phyloP scores from a whole-genome alignment of 2,888 invertebrate genomes.

The Psococerastis gibbosa region DNA sequence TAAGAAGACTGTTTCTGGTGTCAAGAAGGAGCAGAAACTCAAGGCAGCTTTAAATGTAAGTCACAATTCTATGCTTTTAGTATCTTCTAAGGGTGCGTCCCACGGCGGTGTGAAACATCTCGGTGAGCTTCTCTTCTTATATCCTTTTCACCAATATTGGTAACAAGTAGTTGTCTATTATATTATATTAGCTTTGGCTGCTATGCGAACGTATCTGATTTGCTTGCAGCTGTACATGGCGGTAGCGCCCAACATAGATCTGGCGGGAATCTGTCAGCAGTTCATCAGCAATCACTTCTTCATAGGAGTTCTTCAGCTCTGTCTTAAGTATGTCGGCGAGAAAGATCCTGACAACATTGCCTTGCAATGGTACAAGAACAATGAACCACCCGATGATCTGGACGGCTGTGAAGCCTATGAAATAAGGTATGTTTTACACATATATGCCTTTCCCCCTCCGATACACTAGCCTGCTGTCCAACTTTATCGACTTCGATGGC shows the following conservation, averaged over 20 bases:
- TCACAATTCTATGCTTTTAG: too few species aligned
- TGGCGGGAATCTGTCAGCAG: slow-evolving; percentile 68
- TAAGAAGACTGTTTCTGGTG: slow-evolving; percentile 47
- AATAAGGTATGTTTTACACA: slow-evolving; percentile 38
- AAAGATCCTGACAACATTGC: slow-evolving; percentile 81
- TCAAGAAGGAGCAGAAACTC: slow-evolving; percentile 53
- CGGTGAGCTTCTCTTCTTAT: too few species aligned
- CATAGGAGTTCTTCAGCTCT: slow-evolving; percentile 74
- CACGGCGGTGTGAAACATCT: too few species aligned
- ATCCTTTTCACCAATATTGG: too few species aligned
- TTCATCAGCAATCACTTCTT: slow-evolving; percentile 65
- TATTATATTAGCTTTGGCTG: too few species aligned
- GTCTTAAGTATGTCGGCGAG: slow-evolving; percentile 63
- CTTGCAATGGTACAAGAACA: slow-evolving; percentile 68
- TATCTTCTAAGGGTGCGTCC: too few species aligned
- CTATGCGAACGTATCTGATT: too few species aligned
- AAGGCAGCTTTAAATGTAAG: slow-evolving; percentile 45
- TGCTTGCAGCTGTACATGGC: slow-evolving; percentile 57
- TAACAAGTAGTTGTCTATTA: too few species aligned
- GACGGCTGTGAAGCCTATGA: slow-evolving; percentile 59
- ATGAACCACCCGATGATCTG: slow-evolving; percentile 59
- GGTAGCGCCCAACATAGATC: slow-evolving; percentile 70
- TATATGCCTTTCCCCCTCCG: too few species aligned
- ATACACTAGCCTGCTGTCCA: too few species aligned
- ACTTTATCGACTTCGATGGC: too few species aligned